Evolutionary conservation across 2,113 vertebrate species (phyloP).

Genomic region (Gallinago media): DNA sequence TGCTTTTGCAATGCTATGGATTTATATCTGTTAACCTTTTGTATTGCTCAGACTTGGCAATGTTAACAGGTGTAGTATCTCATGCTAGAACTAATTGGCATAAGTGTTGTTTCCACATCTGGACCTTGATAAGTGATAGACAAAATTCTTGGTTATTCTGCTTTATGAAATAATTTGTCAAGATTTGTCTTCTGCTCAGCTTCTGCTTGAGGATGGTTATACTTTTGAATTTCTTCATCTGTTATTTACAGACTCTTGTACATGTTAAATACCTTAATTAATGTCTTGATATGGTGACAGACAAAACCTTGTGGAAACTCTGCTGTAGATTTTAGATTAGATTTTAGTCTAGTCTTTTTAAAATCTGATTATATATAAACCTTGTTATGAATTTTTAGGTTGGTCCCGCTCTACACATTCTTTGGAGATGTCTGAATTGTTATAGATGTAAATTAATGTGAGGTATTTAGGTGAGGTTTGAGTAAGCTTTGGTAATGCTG

Average conservation of each 20-base stretch:
- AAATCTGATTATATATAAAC: neutral
- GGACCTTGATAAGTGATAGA: neutral
- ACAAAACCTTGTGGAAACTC: neutral
- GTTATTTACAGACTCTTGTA: neutral
- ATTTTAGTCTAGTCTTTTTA: neutral
- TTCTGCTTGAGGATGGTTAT: neutral
- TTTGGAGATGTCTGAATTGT: neutral
- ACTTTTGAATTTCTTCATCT: neutral
- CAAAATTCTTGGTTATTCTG: neutral
- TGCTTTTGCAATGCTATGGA: neutral
- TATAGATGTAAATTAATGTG: neutral
- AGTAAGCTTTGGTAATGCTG: neutral
- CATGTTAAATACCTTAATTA: neutral
- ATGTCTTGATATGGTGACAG: neutral
- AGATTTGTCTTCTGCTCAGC: neutral
- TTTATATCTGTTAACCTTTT: neutral
- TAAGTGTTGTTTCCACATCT: neutral
- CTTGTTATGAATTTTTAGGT: neutral
- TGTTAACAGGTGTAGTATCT: neutral
- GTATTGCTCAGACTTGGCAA: neutral
- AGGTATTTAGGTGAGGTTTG: neutral
- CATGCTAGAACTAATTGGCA: neutral
- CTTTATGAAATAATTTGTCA: neutral
- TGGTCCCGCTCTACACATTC: neutral
- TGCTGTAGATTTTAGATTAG: neutral